Evolutionary conservation across 2,888 invertebrate species (phyloP).

Genomic region (Ganaspis brasiliensis): DNA sequence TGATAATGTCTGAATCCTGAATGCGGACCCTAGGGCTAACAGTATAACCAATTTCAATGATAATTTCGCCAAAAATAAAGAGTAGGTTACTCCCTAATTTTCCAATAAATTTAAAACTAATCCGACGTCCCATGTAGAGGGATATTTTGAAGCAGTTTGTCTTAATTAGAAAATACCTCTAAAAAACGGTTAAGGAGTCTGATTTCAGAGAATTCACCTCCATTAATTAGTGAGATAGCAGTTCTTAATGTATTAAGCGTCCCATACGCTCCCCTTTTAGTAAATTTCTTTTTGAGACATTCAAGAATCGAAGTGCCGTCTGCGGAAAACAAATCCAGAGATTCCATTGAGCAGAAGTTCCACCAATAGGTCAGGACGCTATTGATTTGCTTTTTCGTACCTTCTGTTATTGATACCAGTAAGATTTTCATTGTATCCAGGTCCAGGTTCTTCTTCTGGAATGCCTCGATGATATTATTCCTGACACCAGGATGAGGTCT

Average conservation of each 20-base stretch:
- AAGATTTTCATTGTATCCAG: background rate
- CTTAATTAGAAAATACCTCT: background rate
- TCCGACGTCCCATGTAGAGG: background rate
- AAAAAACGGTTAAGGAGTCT: background rate
- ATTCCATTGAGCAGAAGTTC: background rate
- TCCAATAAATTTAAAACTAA: background rate
- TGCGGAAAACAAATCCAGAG: background rate
- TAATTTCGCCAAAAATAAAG: slow-evolving; percentile 68
- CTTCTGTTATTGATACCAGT: background rate
- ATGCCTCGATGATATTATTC: background rate
- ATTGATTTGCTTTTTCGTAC: background rate
- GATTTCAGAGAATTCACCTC: background rate
- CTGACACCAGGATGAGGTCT: slow-evolving; percentile 4
- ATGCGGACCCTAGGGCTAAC: slow-evolving; percentile 57
- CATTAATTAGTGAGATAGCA: background rate
- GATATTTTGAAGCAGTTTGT: background rate
- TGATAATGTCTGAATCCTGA: slow-evolving; percentile 51
- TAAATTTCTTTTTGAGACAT: background rate
- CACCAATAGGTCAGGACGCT: background rate
- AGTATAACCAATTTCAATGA: slow-evolving; percentile 50
- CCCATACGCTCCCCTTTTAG: too few species aligned
- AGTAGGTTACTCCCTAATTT: background rate
- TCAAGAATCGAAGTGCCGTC: too few species aligned
- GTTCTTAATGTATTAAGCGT: background rate
- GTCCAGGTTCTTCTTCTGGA: background rate